Evolutionary conservation across 2,888 invertebrate species (phyloP).

Genomic region (Machimus rusticus): DNA sequence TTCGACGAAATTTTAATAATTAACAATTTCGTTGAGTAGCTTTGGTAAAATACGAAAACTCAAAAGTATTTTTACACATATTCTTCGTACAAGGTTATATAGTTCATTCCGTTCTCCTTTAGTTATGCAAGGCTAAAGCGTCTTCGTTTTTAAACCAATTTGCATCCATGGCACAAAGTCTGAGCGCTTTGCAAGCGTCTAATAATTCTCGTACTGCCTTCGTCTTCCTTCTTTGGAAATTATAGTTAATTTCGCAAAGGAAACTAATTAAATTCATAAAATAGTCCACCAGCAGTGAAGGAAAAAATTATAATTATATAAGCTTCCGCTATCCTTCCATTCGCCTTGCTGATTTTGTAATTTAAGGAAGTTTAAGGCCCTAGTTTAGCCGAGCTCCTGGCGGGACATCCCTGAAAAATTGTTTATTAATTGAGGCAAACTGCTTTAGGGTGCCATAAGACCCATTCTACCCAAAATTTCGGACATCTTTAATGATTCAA

Average conservation of each 20-base stretch:
- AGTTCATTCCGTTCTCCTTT: not conserved
- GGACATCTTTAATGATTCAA: conserved; percentile 16
- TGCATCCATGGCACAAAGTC: conserved; percentile 7
- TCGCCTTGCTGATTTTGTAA: not conserved
- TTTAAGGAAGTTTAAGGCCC: not conserved
- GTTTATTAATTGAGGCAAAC: conserved; percentile 35
- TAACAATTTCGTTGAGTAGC: not conserved
- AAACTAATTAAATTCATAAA: conserved; percentile 38
- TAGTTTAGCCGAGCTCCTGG: not conserved
- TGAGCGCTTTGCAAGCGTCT: not conserved
- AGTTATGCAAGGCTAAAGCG: not conserved
- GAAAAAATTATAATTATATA: conserved; percentile 13
- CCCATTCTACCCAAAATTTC: not conserved
- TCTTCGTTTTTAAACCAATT: not conserved
- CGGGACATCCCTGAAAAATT: not conserved
- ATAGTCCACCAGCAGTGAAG: not conserved
- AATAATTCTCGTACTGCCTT: not conserved
- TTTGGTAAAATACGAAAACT: not conserved
- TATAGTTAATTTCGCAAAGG: conserved; percentile 33
- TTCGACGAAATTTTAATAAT: not conserved
- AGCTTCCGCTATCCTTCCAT: not conserved
- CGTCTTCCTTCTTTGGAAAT: not conserved
- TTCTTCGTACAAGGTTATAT: not conserved
- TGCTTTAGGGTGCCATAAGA: not conserved
- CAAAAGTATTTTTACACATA: not conserved